phyloP scores from a whole-genome alignment of 2,888 invertebrate species.

The Lingula anatina region DNA sequence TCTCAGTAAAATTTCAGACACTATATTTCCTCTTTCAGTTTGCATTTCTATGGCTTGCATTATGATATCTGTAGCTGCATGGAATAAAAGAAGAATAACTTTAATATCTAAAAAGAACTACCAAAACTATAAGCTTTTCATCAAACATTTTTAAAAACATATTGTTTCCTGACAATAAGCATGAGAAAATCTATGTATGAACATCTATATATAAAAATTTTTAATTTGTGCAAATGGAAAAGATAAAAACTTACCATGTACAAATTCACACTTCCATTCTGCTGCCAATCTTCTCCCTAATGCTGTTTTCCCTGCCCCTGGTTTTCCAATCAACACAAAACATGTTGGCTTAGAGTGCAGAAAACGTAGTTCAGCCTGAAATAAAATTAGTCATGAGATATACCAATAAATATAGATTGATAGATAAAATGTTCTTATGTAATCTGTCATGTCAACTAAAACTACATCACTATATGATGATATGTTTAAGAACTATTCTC shows the following conservation, averaged over 20 bases:
- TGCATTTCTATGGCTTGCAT: constrained; percentile 41
- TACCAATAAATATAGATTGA: too few species aligned
- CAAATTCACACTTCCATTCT: constrained; percentile 50
- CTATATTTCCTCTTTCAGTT: constrained; percentile 43
- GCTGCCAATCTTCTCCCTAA: constrained; percentile 43
- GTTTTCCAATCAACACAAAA: constrained; percentile 51
- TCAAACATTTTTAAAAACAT: too few species aligned
- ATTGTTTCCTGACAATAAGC: too few species aligned
- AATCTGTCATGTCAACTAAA: background rate
- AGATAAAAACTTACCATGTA: constrained; percentile 40
- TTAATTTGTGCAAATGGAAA: too few species aligned
- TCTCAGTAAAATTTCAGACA: constrained; percentile 36
- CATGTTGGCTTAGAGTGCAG: constrained; percentile 50
- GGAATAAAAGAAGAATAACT: too few species aligned
- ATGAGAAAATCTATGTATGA: too few species aligned
- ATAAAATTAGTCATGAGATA: too few species aligned
- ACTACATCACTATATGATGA: background rate
- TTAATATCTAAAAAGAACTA: too few species aligned
- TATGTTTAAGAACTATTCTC: background rate
- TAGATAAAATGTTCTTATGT: background rate
- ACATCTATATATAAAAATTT: too few species aligned
- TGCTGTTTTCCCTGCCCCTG: constrained; percentile 48
- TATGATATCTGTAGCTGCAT: constrained; percentile 45
- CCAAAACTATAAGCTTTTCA: too few species aligned
- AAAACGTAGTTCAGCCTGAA: constrained; percentile 46